Conservation (phyloP, 2,113 vertebrate species). For the Thalassoma bifasciatum region DNA sequence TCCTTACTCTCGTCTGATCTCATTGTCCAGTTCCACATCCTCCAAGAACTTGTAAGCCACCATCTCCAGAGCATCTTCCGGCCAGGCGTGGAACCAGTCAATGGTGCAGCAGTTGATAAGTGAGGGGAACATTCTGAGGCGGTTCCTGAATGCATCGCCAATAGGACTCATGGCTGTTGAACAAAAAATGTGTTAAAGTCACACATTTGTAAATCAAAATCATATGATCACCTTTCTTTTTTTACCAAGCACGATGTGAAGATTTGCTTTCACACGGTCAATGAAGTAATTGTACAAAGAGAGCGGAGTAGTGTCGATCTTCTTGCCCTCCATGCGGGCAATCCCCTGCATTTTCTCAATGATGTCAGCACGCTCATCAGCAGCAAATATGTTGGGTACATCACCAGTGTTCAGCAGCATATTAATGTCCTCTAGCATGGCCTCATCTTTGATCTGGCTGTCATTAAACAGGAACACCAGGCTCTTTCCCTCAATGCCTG, state of each 20-base stretch:
- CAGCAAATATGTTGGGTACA: slow-evolving; percentile 91
- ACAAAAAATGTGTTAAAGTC: slow-evolving; percentile 14
- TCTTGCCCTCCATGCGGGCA: slow-evolving; percentile 85
- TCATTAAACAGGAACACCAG: slow-evolving; percentile 90
- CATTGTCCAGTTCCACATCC: slow-evolving; percentile 88
- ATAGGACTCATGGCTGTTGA: slow-evolving; percentile 92
- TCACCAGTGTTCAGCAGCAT: slow-evolving; percentile 93
- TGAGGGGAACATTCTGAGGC: slow-evolving; percentile 93
- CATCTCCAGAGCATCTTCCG: slow-evolving; percentile 92
- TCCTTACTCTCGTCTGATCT: slow-evolving; percentile 85
- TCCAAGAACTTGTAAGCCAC: slow-evolving; percentile 94
- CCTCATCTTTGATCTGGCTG: slow-evolving; percentile 92
- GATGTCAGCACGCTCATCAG: slow-evolving; percentile 91
- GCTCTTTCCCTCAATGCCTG: slow-evolving; percentile 82
- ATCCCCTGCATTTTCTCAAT: slow-evolving; percentile 90
- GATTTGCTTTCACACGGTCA: slow-evolving; percentile 90
- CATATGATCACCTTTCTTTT: neutral
- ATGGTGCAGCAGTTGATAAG: slow-evolving; percentile 97
- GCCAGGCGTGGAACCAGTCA: slow-evolving; percentile 96
- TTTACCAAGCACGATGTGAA: slow-evolving; percentile 92
- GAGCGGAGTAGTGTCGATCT: slow-evolving; percentile 87
- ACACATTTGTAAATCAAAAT: neutral
- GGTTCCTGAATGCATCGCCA: slow-evolving; percentile 94
- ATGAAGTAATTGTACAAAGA: slow-evolving; percentile 93
- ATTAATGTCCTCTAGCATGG: slow-evolving; percentile 91